Percentiles rank a stretch among this genome's conserved stretches.
phyloP scores from a whole-genome alignment of 2,888 invertebrate species.

The Cataglyphis altisquamis region DNA sequence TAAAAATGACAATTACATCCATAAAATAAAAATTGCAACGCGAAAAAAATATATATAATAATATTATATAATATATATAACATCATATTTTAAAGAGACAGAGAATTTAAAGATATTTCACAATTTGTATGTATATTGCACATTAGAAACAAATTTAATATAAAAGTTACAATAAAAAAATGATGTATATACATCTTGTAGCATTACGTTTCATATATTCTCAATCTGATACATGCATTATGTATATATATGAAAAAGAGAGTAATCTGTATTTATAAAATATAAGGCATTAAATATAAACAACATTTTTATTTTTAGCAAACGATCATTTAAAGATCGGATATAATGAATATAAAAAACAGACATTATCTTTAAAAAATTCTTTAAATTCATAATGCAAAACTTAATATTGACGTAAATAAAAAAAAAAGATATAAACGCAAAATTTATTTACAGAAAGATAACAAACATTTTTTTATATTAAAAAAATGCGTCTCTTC shows the following conservation, averaged over 20 bases:
- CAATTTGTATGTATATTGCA: neutral
- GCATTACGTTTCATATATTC: neutral
- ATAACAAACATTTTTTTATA: neutral
- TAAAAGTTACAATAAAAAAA: neutral
- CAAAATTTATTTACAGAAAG: neutral
- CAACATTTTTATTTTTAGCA: neutral
- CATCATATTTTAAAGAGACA: neutral
- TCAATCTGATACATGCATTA: too few species aligned
- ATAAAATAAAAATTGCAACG: neutral
- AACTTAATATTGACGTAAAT: neutral
- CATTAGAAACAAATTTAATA: neutral
- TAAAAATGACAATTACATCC: constrained; percentile 12
- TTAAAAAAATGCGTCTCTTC: neutral
- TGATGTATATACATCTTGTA: too few species aligned
- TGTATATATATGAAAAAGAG: too few species aligned
- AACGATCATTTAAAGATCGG: neutral
- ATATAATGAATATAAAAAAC: too few species aligned
- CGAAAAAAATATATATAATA: neutral
- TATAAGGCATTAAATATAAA: too few species aligned
- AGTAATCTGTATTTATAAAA: neutral
- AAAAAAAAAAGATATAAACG: neutral
- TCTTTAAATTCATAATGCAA: neutral
- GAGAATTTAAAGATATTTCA: too few species aligned
- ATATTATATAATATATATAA: neutral
- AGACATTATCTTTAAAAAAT: neutral